A percentile compares a stretch with the other conserved stretches of the same genome.
These are phyloP conservation scores for Pharmacophagus antenor DNA, from an alignment of 2,888 invertebrate genomes.

Conservation along the genomic window DNA sequence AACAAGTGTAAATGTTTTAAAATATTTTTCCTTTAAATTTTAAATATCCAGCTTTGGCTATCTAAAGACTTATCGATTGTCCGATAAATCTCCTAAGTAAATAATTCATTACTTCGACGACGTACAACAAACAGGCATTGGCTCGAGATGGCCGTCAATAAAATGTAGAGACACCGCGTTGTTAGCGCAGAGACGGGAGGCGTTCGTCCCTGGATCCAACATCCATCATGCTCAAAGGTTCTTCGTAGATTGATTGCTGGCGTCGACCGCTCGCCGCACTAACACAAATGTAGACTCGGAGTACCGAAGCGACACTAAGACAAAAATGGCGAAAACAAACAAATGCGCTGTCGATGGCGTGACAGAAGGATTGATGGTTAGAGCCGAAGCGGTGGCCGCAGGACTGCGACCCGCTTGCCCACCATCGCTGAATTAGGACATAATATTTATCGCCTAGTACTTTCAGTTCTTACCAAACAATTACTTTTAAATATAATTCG, in stretches of 20 bases:
- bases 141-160: constrained; percentile 41
- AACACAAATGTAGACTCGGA: constrained; percentile 50
- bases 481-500: not conserved
- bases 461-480: not conserved
- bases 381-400: constrained; percentile 34
- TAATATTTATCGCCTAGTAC: constrained; percentile 13
- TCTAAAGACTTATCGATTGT: not conserved
- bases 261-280: constrained; percentile 49
- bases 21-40: not conserved
- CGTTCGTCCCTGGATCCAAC: constrained; percentile 46
- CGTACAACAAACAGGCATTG: constrained; percentile 49
- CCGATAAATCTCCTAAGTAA: constrained; percentile 40
- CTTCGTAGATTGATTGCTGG: constrained; percentile 70
- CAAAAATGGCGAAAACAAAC: constrained; percentile 77
- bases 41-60: no score
- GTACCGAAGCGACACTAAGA: constrained; percentile 60
- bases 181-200: constrained; percentile 45
- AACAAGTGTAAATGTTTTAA: no score
- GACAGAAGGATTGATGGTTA: constrained; percentile 77
- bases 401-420: constrained; percentile 19
- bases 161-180: constrained; percentile 60
- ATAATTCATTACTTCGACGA: constrained; percentile 62
- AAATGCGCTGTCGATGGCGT: constrained; percentile 75
- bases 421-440: constrained; percentile 17
- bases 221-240: constrained; percentile 72